Evolutionary conservation across 2,797 vertebrate species (phyloP).

Genomic region (Enteromius fasciolatus): DNA sequence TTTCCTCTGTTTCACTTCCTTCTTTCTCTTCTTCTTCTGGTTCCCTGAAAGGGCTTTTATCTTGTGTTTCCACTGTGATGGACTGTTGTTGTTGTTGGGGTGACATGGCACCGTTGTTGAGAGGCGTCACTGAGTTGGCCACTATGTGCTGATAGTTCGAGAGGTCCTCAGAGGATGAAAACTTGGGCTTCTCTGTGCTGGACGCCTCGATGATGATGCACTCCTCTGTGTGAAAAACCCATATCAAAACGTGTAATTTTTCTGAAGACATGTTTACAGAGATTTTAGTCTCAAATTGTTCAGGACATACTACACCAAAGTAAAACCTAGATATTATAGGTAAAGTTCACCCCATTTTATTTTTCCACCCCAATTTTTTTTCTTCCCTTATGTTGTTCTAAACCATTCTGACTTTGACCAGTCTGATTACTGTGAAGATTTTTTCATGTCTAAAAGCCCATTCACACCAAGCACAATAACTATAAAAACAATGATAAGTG

Average conservation of each 20-base stretch:
- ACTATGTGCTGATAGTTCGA: slow-evolving; percentile 85
- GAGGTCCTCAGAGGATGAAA: slow-evolving; percentile 67
- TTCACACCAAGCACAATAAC: too few relatives aligned
- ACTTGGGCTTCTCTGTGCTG: slow-evolving; percentile 60
- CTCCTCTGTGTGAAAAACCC: slow-evolving; percentile 70
- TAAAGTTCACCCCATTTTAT: neutral
- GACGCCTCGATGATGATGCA: slow-evolving; percentile 73
- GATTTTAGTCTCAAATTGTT: neutral
- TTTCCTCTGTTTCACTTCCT: slow-evolving; percentile 62
- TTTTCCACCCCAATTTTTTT: neutral
- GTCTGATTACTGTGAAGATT: neutral
- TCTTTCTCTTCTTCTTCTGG: slow-evolving; percentile 73
- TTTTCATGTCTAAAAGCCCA: neutral
- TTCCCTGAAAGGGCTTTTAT: slow-evolving; percentile 38
- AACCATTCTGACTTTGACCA: neutral
- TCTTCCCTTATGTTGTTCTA: neutral
- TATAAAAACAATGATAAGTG: too few relatives aligned
- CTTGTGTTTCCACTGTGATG: slow-evolving; percentile 68
- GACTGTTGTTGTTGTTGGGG: slow-evolving; percentile 59
- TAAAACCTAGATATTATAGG: neutral
- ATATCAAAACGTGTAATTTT: neutral
- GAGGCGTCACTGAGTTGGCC: slow-evolving; percentile 87
- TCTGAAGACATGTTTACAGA: neutral
- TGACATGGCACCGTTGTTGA: slow-evolving; percentile 68
- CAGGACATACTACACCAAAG: neutral